These are phyloP conservation scores for Psococerastis gibbosa DNA, from an alignment of 2,888 invertebrate species.

Conservation along the genomic window DNA sequence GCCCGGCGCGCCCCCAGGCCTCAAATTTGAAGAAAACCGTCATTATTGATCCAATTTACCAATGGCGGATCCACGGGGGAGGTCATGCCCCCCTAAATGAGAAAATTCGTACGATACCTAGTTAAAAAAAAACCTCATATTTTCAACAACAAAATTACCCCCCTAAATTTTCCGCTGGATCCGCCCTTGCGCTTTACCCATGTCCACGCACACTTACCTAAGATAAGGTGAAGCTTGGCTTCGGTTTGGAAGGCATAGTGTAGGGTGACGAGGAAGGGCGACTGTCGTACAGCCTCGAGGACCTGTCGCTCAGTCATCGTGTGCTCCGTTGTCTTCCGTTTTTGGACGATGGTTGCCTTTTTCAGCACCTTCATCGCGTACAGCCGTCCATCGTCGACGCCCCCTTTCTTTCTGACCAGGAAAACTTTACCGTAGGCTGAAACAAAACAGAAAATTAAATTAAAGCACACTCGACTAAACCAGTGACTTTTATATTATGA, in stretches of 20 bases:
- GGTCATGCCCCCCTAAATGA: not conserved
- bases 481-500: too few species aligned
- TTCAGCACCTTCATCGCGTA: constrained; percentile 98
- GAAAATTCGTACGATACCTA: not conserved
- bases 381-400: constrained; percentile 66
- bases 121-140: not conserved
- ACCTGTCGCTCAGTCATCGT: constrained; percentile 94
- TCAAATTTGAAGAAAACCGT: too few species aligned
- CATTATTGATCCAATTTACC: too few species aligned
- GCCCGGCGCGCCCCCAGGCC: too few species aligned
- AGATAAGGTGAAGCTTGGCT: constrained; percentile 85
- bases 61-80: not conserved
- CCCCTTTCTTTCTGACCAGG: constrained; percentile 80
- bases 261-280: constrained; percentile 89
- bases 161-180: not conserved
- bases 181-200: not conserved
- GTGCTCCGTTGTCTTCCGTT: constrained; percentile 91
- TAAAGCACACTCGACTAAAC: too few species aligned
- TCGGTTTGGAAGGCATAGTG: constrained; percentile 98
- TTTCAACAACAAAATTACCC: not conserved
- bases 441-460: too few species aligned
- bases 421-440: constrained; percentile 91
- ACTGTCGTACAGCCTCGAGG: constrained; percentile 80
- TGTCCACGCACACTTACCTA: constrained; percentile 77
- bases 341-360: constrained; percentile 86